phyloP scores from a whole-genome alignment of 2,888 invertebrate genomes.

The Melinopterus prodromus region DNA sequence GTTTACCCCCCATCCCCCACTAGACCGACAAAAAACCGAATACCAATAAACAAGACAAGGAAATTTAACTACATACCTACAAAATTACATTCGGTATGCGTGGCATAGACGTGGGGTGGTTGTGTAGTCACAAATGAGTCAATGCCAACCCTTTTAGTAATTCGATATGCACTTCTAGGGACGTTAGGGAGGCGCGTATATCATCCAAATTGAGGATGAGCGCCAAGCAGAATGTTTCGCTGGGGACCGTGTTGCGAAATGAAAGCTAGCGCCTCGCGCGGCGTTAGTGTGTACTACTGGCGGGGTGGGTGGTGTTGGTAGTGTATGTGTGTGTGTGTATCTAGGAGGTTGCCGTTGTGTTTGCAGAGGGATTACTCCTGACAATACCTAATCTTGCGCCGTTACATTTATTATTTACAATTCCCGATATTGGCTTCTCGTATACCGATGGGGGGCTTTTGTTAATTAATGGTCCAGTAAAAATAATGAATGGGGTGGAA shows the following conservation, averaged over 20 bases:
- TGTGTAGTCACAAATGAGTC: constrained; percentile 13
- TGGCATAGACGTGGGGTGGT: no score
- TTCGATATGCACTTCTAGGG: constrained; percentile 20
- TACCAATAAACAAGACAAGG: constrained; percentile 17
- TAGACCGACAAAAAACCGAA: constrained; percentile 9
- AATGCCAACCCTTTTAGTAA: constrained; percentile 25
- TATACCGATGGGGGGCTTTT: background rate
- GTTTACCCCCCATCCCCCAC: constrained; percentile 13
- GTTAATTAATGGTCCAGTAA: background rate
- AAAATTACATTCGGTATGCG: constrained; percentile 19
- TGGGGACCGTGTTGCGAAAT: constrained; percentile 8
- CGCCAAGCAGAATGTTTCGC: constrained; percentile 14
- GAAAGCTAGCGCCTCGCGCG: constrained; percentile 17
- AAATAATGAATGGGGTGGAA: background rate
- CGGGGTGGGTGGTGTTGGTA: background rate
- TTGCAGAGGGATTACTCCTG: background rate
- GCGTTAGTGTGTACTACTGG: constrained; percentile 14
- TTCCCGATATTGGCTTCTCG: background rate
- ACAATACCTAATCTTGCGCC: background rate
- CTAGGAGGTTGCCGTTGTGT: background rate
- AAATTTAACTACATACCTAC: background rate
- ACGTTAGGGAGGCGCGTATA: constrained; percentile 12
- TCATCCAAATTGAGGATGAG: constrained; percentile 15
- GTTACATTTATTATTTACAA: background rate
- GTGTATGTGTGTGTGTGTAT: background rate